Percentiles rank a stretch among this genome's conserved stretches.
These are phyloP conservation scores for Monodelphis domestica DNA, from an alignment of 2,797 vertebrate genomes.

Conservation along the genomic window DNA sequence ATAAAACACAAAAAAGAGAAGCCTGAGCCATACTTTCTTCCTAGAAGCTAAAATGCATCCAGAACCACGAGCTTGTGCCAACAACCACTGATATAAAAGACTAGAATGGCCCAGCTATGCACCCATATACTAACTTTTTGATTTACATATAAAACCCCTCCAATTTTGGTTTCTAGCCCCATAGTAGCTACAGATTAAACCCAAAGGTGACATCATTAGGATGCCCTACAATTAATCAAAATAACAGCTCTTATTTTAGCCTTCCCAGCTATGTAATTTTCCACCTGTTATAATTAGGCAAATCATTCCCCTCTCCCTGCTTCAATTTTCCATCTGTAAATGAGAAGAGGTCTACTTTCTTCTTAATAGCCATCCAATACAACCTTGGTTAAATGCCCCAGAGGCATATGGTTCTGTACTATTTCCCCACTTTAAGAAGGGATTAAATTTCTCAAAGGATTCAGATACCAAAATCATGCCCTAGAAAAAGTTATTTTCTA, in stretches of 20 bases:
- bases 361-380: not conserved
- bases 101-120: conserved; percentile 21
- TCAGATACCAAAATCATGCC: not conserved
- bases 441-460: not conserved
- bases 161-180: conserved; percentile 13
- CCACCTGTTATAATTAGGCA: not conserved
- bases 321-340: not conserved
- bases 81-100: not conserved
- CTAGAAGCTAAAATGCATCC: not conserved
- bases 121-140: conserved; percentile 2
- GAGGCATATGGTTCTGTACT: accelerated
- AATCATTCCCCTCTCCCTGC: conserved; percentile 1
- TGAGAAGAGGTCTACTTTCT: not conserved
- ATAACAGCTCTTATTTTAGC: not conserved
- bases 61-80: not conserved
- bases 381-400: not conserved
- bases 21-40: not conserved
- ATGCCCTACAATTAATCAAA: conserved; percentile 16
- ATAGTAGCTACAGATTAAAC: not conserved
- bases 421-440: not conserved
- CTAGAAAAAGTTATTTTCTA: conserved; percentile 25
- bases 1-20: not conserved
- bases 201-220: conserved; percentile 2
- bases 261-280: not conserved
- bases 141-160: conserved; percentile 30